Evolutionary conservation across 2,797 vertebrate species (phyloP).

Genomic region (Ctenosaura bakeri): DNA sequence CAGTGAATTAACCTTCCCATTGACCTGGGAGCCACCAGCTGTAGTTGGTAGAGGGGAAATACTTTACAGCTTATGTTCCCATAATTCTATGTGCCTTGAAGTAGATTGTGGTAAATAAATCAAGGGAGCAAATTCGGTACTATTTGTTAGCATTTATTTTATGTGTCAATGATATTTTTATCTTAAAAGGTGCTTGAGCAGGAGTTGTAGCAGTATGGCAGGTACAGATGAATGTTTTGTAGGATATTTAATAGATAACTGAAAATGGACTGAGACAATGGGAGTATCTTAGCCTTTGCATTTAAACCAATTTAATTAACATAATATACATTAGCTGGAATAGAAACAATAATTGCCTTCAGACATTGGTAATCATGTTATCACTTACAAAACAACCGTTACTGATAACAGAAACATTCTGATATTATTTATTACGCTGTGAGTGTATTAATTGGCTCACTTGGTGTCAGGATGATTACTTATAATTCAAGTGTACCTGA

Average conservation of each 20-base stretch:
- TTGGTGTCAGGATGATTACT: neutral
- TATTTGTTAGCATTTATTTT: neutral
- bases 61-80: neutral
- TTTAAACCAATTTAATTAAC: neutral
- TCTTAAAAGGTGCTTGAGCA: neutral
- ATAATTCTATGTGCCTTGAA: neutral
- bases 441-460: neutral
- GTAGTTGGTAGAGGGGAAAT: neutral
- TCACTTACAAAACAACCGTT: neutral
- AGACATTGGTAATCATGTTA: neutral
- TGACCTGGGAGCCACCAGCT: no score
- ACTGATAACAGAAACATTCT: neutral
- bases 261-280: neutral
- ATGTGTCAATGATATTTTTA: neutral
- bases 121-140: neutral
- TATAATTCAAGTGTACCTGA: no score
- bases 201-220: neutral
- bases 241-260: neutral
- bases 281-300: neutral
- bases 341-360: neutral
- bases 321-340: neutral
- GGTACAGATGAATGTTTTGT: neutral
- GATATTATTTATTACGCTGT: neutral
- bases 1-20: no score
- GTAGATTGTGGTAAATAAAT: neutral